Evolutionary conservation across 2,113 vertebrate species (phyloP).

Genomic region (Motacilla alba): DNA sequence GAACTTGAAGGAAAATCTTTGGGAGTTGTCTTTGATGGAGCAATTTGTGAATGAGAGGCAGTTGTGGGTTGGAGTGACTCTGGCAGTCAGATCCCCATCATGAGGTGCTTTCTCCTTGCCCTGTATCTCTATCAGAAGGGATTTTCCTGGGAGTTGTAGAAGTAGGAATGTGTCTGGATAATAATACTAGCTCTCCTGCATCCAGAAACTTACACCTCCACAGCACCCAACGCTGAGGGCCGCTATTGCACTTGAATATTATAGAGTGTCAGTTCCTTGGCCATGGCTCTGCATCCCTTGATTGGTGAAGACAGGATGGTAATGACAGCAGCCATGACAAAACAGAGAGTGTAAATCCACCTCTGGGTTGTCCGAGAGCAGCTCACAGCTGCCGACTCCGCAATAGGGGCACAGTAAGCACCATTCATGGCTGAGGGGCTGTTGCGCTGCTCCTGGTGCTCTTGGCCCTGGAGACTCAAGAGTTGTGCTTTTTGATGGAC

Average conservation of each 20-base stretch:
- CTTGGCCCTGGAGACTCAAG: background rate
- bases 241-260: background rate
- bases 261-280: background rate
- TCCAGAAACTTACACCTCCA: background rate
- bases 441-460: background rate
- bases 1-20: background rate
- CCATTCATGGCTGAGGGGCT: background rate
- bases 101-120: background rate
- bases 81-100: background rate
- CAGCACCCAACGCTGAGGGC: accelerated
- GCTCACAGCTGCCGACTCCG: background rate
- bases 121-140: background rate
- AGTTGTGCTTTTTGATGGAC: accelerated
- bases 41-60: background rate
- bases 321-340: background rate
- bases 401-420: no score
- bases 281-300: background rate
- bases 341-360: background rate
- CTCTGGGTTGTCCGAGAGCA: background rate
- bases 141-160: background rate
- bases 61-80: background rate
- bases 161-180: background rate
- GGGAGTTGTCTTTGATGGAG: background rate
- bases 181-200: background rate
- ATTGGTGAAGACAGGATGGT: background rate